These are phyloP conservation scores for Acyrthosiphon pisum DNA, from an alignment of 1,140 invertebrate genomes.

Conservation along the genomic window DNA sequence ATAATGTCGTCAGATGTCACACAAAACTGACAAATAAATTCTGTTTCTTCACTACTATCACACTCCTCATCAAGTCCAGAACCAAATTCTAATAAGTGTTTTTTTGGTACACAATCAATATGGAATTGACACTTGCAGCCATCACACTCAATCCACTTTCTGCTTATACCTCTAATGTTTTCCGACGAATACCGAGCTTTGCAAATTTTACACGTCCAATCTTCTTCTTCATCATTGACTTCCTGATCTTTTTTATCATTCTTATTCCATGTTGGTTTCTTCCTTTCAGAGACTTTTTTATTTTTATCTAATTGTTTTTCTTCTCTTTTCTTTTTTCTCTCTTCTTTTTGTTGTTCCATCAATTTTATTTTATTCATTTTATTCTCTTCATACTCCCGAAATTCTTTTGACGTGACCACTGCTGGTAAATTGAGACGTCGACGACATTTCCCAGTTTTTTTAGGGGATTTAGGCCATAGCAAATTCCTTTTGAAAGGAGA, in stretches of 20 bases:
- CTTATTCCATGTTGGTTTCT: neutral
- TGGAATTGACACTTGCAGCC: neutral
- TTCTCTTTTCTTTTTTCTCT: neutral
- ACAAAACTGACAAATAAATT: neutral
- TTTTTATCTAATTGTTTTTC: neutral
- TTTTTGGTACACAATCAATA: constrained; percentile 9
- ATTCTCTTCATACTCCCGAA: neutral
- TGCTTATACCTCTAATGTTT: too few species aligned
- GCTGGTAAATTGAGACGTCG: neutral
- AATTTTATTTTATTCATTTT: neutral
- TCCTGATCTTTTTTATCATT: neutral
- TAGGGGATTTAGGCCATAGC: neutral
- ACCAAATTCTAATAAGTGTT: neutral
- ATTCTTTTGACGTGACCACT: neutral
- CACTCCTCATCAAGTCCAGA: neutral
- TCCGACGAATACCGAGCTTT: too few species aligned
- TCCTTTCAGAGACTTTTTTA: neutral
- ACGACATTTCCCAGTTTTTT: neutral
- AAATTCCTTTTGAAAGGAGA: constrained; percentile 4
- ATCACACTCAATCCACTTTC: constrained; percentile 13
- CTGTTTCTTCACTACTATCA: neutral
- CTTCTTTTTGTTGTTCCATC: neutral
- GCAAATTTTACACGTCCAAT: too few species aligned
- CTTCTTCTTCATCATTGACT: neutral
- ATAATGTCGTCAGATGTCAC: neutral